Base-by-base conservation (phyloP, 2,797 vertebrate species). In the Hephaestus fuliginosus region DNA sequence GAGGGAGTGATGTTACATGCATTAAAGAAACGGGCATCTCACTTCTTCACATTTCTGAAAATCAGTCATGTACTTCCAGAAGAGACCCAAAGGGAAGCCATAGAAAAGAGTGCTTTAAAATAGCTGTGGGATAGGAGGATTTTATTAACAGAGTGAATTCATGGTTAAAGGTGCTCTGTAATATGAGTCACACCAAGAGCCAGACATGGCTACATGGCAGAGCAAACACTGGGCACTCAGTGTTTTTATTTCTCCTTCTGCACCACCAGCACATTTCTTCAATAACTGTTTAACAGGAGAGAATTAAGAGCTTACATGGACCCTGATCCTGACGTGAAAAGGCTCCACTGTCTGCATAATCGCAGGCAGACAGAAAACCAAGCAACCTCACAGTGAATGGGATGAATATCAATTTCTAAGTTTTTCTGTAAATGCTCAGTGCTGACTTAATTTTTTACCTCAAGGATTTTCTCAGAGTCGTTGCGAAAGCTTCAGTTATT, bases 271-370 rank as follows among this genome's bases (percentile, higher is more conserved):
- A 94, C 84, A 93, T 93, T 94, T 93, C 92, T 93, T 91, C 89
- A 92, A 93, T 90, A 92, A 93, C 91, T 93, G 89, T 91, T 93
- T 91, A 92, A 93, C 90, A 88, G 86, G 74, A 80, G 88, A 90
- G 92, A 94, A 92, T 93, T 93, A 94, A 92, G 90, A 93, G 92
- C 94, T 94, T 91, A 94, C 91, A 93, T 83, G 84, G 84, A 86
- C 72, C 83, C 84, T 91, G 92, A 93, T 91, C 88, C 89, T 74
- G 70, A 84, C 64, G 81, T 93, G 91, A 94, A 94, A 92, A 94
- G 92, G 84, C 86, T 90, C 72, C 82, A 91, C 75, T 89, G 86
- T 92, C 83, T 86, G 88, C 84, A 75, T 85, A 85, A 90, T 93
- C 80, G 58, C 88, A 89, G 80, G 73, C 86, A 90, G 74, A 89